Evolutionary conservation across 1,140 invertebrate species (phyloP).

Genomic region (Lucilia sericata): DNA sequence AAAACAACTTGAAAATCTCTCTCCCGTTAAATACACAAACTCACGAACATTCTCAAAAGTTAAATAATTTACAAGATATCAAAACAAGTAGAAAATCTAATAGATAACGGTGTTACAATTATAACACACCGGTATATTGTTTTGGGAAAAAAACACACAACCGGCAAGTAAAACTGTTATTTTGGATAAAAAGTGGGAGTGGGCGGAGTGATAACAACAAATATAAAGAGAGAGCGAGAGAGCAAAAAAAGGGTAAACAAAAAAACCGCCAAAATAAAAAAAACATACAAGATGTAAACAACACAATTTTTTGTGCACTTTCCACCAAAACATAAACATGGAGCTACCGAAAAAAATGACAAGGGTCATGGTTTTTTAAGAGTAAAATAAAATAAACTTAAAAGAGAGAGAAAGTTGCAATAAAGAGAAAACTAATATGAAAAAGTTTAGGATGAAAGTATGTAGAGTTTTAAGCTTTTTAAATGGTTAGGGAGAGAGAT

Average conservation of each 20-base stretch:
- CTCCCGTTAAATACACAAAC: background rate
- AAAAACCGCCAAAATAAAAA: background rate
- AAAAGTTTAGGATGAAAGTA: background rate
- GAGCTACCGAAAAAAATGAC: background rate
- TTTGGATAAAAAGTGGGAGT: no score
- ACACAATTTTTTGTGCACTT: background rate
- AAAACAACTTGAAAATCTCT: background rate
- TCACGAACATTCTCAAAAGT: background rate
- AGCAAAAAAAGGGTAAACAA: background rate
- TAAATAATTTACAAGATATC: background rate
- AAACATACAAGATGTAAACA: constrained; percentile 2
- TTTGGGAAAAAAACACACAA: background rate
- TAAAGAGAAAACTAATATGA: background rate
- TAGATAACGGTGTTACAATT: background rate
- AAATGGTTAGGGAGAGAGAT: background rate
- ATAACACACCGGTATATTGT: background rate
- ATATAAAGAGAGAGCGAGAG: background rate
- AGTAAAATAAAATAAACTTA: background rate
- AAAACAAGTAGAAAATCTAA: background rate
- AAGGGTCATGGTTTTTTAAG: constrained; percentile 33
- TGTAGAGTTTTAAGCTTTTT: background rate
- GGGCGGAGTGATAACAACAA: background rate
- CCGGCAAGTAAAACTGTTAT: background rate
- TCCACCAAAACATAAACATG: background rate
- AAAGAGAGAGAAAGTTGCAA: background rate